A percentile compares a stretch with the other conserved stretches of the same genome.
phyloP scores from a whole-genome alignment of 2,113 vertebrate species.

The Natator depressus region DNA sequence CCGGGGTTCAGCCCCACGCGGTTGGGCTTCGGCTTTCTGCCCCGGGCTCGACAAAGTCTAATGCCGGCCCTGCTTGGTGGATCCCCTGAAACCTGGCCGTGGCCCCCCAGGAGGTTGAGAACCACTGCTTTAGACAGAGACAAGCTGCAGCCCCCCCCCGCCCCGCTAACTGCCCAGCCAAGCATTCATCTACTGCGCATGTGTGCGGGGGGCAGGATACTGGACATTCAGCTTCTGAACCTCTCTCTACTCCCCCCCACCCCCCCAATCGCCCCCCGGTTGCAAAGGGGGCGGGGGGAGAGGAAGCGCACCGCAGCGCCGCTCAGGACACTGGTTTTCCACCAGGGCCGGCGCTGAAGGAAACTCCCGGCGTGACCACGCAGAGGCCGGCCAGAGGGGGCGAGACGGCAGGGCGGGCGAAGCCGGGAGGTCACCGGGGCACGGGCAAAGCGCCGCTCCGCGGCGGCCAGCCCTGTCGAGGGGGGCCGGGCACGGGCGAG shows the following conservation, averaged over 20 bases:
- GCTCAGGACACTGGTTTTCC: fast-evolving
- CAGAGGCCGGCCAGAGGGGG: not conserved
- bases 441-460: conserved; percentile 55
- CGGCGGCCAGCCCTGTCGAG: not conserved
- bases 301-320: no score
- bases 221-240: fast-evolving
- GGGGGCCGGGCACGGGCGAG: not conserved
- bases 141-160: not conserved
- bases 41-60: no score
- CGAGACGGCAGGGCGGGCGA: not conserved
- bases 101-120: no score
- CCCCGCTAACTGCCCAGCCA: not conserved
- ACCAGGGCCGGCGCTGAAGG: no score
- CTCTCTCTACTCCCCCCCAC: no score
- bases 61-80: no score
- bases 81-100: no score
- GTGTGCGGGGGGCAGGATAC: not conserved
- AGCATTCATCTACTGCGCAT: not conserved
- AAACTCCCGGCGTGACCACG: no score
- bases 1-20: no score
- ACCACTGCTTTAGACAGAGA: not conserved
- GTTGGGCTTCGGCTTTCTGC: no score
- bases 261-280: no score
- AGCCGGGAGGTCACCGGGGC: not conserved
- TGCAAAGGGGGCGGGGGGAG: no score